Evolutionary conservation across 2,888 invertebrate species (phyloP).

Genomic region (Falcaria lacertinaria): DNA sequence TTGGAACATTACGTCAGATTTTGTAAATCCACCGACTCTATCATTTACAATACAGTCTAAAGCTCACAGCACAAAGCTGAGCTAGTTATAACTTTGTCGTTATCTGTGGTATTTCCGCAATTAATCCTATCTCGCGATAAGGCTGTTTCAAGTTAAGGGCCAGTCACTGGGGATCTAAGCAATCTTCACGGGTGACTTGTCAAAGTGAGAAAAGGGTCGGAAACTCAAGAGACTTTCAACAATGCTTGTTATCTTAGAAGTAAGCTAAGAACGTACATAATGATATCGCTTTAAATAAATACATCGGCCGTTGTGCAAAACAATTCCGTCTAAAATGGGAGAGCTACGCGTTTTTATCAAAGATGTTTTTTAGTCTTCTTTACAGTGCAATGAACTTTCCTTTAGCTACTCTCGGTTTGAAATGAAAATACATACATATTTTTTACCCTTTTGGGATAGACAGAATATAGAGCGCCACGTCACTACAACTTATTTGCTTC

Average conservation of each 20-base stretch:
- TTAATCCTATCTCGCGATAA: conserved; percentile 75
- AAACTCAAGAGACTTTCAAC: conserved; percentile 76
- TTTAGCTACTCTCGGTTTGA: no score
- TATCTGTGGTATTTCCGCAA: conserved; percentile 76
- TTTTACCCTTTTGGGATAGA: no score
- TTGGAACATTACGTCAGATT: not conserved
- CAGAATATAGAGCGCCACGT: no score
- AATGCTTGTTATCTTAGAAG: conserved; percentile 78
- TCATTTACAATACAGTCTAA: conserved; percentile 18
- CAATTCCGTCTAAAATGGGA: no score
- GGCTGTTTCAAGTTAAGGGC: conserved; percentile 75
- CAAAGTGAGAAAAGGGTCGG: conserved; percentile 77
- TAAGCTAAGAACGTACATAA: conserved; percentile 69
- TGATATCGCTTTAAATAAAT: conserved; percentile 74
- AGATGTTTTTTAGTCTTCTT: no score
- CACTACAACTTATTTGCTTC: no score
- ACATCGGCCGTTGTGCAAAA: conserved; percentile 28
- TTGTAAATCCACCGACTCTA: not conserved
- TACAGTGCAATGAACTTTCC: no score
- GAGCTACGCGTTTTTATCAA: conserved; percentile 7
- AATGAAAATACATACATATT: no score
- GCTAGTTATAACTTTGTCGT: conserved; percentile 66
- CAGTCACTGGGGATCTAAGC: conserved; percentile 75
- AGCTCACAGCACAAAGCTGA: conserved; percentile 38
- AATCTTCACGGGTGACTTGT: conserved; percentile 79